These are phyloP conservation scores for Tribolium castaneum DNA, from an alignment of 1,140 invertebrate species.

Conservation along the genomic window DNA sequence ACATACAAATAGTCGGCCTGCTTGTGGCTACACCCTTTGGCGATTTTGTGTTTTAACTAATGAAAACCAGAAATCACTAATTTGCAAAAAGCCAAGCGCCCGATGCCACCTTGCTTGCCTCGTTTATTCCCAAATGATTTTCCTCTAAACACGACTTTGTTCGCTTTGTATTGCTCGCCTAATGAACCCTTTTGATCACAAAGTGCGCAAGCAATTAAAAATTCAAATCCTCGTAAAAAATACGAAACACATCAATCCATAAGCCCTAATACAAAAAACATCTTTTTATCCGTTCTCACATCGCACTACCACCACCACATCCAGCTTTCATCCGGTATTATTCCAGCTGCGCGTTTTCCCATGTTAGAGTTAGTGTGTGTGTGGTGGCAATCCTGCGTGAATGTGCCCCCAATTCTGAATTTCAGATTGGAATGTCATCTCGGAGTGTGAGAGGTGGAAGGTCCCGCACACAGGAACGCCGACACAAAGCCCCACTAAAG, in stretches of 20 bases:
- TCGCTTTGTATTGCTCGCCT: no score
- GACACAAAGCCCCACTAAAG: constrained; percentile 17
- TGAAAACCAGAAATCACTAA: no score
- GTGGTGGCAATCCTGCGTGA: constrained; percentile 35
- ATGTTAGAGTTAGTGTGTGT: constrained; percentile 3
- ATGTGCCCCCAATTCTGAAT: constrained; percentile 37
- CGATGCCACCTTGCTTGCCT: no score
- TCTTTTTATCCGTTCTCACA: constrained; percentile 12
- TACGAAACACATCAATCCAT: background rate
- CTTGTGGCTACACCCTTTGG: no score
- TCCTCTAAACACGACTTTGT: no score
- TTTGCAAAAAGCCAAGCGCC: no score
- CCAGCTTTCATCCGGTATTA: constrained; percentile 36
- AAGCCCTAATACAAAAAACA: constrained; percentile 34
- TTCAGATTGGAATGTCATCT: constrained; percentile 42
- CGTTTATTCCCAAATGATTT: no score
- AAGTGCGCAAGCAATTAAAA: background rate
- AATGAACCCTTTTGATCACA: no score
- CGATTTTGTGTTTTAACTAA: no score
- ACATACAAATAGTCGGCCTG: no score
- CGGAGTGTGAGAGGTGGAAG: background rate
- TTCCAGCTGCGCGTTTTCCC: constrained; percentile 32
- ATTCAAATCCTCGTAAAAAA: background rate
- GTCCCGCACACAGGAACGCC: constrained; percentile 11
- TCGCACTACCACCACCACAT: constrained; percentile 14